These are phyloP conservation scores for Cataglyphis altisquamis DNA, from an alignment of 2,888 invertebrate genomes.

Conservation along the genomic window DNA sequence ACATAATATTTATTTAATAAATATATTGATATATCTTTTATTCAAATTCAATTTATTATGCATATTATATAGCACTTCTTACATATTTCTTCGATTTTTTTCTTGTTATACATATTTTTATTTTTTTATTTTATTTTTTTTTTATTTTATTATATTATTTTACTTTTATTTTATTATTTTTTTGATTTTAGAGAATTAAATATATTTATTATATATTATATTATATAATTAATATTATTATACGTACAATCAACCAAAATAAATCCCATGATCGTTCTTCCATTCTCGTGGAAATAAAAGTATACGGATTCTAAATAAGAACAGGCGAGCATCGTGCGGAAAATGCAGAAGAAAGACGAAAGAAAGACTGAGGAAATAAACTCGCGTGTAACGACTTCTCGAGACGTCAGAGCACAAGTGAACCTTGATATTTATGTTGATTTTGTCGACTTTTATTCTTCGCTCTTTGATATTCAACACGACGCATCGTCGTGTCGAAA, in stretches of 20 bases:
- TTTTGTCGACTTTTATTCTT: slow-evolving; percentile 16
- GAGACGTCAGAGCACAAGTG: background rate
- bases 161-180: too few species aligned
- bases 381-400: slow-evolving; percentile 8
- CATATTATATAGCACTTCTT: background rate
- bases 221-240: background rate
- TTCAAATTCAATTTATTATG: background rate
- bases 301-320: background rate
- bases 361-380: background rate
- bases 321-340: background rate
- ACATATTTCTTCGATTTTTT: background rate
- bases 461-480: slow-evolving; percentile 25
- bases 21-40: background rate
- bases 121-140: too few species aligned
- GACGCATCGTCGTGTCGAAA: slow-evolving; percentile 5
- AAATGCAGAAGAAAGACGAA: background rate
- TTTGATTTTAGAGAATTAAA: too few species aligned
- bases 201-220: too few species aligned
- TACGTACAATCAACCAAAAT: slow-evolving; percentile 1
- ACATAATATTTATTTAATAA: background rate
- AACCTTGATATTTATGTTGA: slow-evolving; percentile 27
- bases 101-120: background rate
- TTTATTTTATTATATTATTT: too few species aligned
- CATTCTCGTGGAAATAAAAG: background rate
- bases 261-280: background rate